phyloP scores from a whole-genome alignment of 2,113 vertebrate genomes.

The Phrynosoma platyrhinos region DNA sequence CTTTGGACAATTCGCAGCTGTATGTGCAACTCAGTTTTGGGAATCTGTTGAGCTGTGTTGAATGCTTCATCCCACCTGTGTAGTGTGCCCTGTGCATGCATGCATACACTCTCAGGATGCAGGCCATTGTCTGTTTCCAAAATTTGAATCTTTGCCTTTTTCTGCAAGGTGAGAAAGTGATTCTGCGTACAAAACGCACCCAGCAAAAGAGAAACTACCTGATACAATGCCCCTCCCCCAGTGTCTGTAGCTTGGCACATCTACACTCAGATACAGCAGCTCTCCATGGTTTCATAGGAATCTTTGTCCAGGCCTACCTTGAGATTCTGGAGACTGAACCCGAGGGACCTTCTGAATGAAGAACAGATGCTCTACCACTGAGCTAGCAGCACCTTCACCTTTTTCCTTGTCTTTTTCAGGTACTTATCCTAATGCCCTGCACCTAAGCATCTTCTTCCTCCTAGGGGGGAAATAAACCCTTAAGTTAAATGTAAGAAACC shows the following conservation, averaged over 20 bases:
- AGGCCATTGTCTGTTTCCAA: too few species aligned
- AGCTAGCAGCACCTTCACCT: background rate
- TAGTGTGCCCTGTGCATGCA: too few species aligned
- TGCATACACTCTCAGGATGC: too few species aligned
- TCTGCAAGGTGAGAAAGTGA: background rate
- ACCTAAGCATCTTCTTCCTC: background rate
- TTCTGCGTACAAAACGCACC: background rate
- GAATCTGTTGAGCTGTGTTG: too few species aligned
- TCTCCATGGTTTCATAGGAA: background rate
- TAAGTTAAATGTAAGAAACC: slow-evolving; percentile 29
- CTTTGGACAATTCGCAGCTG: too few species aligned
- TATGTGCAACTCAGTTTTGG: too few species aligned
- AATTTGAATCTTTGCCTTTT: background rate
- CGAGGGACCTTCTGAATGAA: background rate
- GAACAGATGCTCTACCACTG: background rate
- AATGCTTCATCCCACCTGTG: too few species aligned
- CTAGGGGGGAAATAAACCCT: background rate
- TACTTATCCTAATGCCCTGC: background rate
- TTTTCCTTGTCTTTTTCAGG: background rate
- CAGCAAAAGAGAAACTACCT: background rate
- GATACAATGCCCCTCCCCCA: background rate
- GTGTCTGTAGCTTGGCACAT: background rate
- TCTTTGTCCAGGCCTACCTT: background rate
- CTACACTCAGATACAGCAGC: background rate
- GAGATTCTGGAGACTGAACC: background rate